A percentile compares a stretch with the other conserved stretches of the same genome.
Conservation (phyloP, 2,888 invertebrate genomes). For the Macaria liturata region DNA sequence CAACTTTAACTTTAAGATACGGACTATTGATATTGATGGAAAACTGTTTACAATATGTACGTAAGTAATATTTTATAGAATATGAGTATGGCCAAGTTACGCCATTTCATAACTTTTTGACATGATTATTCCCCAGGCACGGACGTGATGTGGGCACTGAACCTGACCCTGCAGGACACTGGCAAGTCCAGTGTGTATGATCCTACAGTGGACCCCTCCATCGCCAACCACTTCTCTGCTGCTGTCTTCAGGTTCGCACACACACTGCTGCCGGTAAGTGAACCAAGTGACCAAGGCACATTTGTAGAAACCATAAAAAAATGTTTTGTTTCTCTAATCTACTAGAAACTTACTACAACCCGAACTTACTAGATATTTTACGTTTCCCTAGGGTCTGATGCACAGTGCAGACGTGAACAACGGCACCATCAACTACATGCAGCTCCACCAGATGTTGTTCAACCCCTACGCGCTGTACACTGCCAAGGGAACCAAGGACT, state of each 20-base stretch:
- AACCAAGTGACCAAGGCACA: too few relatives aligned
- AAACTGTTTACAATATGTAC: too few relatives aligned
- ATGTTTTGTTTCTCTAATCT: too few relatives aligned
- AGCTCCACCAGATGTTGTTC: conserved; percentile 91
- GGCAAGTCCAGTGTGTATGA: conserved; percentile 85
- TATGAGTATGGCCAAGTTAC: too few relatives aligned
- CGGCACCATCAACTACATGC: conserved; percentile 84
- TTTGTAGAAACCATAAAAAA: too few relatives aligned
- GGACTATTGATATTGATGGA: too few relatives aligned
- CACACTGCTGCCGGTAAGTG: conserved; percentile 88
- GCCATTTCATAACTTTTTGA: too few relatives aligned
- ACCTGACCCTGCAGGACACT: conserved; percentile 71
- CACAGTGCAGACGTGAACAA: conserved; percentile 84
- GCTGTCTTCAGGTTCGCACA: conserved; percentile 96
- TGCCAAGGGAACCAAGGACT: conserved; percentile 83
- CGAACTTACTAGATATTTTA: not conserved
- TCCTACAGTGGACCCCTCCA: conserved; percentile 86
- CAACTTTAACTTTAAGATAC: too few relatives aligned
- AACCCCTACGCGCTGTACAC: conserved; percentile 89
- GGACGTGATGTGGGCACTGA: conserved; percentile 80
- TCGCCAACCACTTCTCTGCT: conserved; percentile 93
- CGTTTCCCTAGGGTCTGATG: conserved; percentile 84
- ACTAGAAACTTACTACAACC: not conserved
- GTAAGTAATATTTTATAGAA: too few relatives aligned
- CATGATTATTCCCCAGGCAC: conserved; percentile 57